A percentile compares a stretch with the other conserved stretches of the same genome.
Evolutionary conservation across 2,113 vertebrate genomes (phyloP).

Genomic region (Catharus bicknelli): DNA sequence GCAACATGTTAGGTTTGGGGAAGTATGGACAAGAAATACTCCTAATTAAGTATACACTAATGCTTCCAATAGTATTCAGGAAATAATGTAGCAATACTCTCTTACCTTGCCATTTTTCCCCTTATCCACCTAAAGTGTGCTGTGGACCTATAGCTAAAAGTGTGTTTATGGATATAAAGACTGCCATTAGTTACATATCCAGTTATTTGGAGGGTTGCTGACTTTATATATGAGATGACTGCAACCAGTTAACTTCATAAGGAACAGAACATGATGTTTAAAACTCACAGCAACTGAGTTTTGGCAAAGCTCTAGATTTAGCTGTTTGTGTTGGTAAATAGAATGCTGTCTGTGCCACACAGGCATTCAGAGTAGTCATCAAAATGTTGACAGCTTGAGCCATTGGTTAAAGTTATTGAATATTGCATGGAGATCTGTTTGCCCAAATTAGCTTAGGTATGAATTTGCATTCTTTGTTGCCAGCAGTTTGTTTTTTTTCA

Average conservation of each 20-base stretch:
- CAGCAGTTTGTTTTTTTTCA: conserved; percentile 69
- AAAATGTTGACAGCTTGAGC: background rate
- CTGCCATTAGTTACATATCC: background rate
- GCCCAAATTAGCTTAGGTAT: background rate
- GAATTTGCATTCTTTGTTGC: background rate
- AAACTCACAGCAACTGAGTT: background rate
- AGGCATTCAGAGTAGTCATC: background rate
- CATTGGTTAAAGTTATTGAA: background rate
- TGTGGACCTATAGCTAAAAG: background rate
- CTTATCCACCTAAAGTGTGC: background rate
- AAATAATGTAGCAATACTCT: background rate
- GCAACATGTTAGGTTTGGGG: background rate
- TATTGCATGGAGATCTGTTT: background rate
- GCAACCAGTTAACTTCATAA: background rate
- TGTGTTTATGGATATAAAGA: background rate
- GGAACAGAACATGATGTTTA: background rate
- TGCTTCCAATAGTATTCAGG: background rate
- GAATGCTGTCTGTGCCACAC: background rate
- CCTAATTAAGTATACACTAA: background rate
- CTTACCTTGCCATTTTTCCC: rapidly evolving
- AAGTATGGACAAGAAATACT: background rate
- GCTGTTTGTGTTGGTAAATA: background rate
- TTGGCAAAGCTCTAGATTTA: background rate
- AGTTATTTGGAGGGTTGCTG: background rate
- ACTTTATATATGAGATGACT: background rate